Percentiles rank a stretch among this genome's conserved stretches.
Conservation (phyloP, 2,797 vertebrate genomes). For the Mus caroli region DNA sequence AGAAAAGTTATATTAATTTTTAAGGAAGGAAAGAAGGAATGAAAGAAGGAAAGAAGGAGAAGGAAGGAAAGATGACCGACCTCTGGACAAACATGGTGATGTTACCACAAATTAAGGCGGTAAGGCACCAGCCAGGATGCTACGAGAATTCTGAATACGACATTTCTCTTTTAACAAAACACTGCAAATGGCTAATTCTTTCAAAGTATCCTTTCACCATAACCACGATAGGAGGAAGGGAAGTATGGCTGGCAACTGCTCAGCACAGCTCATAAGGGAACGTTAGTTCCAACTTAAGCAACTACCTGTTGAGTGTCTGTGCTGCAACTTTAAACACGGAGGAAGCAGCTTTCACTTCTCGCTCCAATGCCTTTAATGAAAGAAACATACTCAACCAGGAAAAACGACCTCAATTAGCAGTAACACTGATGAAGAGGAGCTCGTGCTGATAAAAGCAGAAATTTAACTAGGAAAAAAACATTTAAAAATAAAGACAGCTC, state of each 20-base stretch:
- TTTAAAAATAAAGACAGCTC: conserved; percentile 53
- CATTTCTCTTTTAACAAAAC: conserved; percentile 20
- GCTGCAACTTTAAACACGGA: conserved; percentile 42
- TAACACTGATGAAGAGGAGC: conserved; percentile 31
- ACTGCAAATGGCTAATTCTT: conserved; percentile 24
- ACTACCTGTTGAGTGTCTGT: conserved; percentile 44
- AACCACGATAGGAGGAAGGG: conserved; percentile 54
- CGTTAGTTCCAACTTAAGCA: conserved; percentile 58
- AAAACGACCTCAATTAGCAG: conserved; percentile 37
- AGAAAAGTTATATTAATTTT: not conserved
- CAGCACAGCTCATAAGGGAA: not conserved
- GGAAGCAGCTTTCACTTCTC: conserved; percentile 70
- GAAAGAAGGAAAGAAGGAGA: no score
- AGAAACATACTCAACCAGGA: conserved; percentile 50
- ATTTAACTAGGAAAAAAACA: conserved; percentile 55
- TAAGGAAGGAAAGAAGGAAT: not conserved
- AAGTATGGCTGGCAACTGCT: not conserved
- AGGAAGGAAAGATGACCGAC: not conserved
- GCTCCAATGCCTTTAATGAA: conserved; percentile 63
- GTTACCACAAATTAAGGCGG: not conserved
- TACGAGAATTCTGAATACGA: conserved; percentile 38
- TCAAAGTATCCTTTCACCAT: conserved; percentile 67
- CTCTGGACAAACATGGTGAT: conserved; percentile 28
- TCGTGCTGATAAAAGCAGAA: conserved; percentile 36
- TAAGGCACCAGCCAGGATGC: not conserved